Percentiles rank a stretch among this genome's conserved stretches.
Conservation (phyloP, 2,888 invertebrate genomes). For the Microplitis deprimator region DNA sequence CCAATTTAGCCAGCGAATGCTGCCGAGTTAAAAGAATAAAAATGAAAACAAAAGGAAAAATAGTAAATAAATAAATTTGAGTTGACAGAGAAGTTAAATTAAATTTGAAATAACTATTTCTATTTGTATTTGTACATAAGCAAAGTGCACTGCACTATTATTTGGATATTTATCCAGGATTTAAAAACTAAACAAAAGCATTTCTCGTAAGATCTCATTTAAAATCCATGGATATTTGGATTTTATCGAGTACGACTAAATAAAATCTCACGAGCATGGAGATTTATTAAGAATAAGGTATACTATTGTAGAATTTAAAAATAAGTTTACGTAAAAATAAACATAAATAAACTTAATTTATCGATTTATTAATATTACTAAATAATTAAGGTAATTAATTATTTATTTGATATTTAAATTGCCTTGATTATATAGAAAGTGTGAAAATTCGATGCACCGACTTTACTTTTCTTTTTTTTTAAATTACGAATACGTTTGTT, state of each 20-base stretch:
- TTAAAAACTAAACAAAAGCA: constrained; percentile 5
- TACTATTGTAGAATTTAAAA: constrained; percentile 15
- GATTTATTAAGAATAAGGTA: no score
- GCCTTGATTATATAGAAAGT: constrained; percentile 29
- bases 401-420: not conserved
- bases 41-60: constrained; percentile 3
- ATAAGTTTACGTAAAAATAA: constrained; percentile 1
- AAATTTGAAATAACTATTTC: constrained; percentile 7
- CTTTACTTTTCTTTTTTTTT: no score
- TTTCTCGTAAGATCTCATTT: constrained; percentile 22
- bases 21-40: constrained; percentile 53
- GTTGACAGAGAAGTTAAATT: constrained; percentile 3
- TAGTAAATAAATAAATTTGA: not conserved
- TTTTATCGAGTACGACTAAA: constrained; percentile 23
- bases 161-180: not conserved
- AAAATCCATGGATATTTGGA: not conserved
- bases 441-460: constrained; percentile 9
- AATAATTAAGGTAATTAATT: no score
- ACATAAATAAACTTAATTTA: constrained; percentile 18
- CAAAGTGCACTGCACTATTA: constrained; percentile 7
- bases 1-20: constrained; percentile 56
- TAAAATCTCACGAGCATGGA: not conserved
- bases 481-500: no score
- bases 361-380: not conserved
- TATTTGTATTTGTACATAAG: constrained; percentile 22